These are phyloP conservation scores for Callochromis pleurospilus DNA, from an alignment of 2,113 vertebrate genomes.

Conservation along the genomic window DNA sequence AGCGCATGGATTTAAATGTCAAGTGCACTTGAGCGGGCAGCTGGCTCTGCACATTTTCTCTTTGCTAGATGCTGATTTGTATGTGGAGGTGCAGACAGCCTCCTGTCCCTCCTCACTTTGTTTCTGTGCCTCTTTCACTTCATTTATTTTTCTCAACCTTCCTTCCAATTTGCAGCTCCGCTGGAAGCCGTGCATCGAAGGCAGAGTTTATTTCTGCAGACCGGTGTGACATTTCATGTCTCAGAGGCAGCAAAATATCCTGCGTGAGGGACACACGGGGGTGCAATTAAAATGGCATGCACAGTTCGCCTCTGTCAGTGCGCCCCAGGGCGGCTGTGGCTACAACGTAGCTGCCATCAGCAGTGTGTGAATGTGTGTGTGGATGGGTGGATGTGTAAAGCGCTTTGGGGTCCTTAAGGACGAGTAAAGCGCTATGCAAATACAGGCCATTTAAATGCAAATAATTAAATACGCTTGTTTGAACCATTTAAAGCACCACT, in stretches of 20 bases:
- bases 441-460: neutral
- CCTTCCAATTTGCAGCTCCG: neutral
- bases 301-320: neutral
- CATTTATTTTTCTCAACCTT: neutral
- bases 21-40: neutral
- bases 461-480: neutral
- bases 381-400: too few species aligned
- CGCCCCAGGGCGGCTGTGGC: accelerated
- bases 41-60: neutral
- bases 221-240: neutral
- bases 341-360: neutral
- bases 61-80: neutral
- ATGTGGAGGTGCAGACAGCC: neutral
- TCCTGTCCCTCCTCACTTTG: neutral
- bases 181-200: neutral
- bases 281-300: neutral
- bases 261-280: neutral
- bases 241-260: neutral
- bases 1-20: neutral
- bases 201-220: neutral
- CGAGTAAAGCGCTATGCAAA: accelerated
- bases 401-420: too few species aligned
- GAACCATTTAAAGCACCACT: neutral
- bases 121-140: neutral
- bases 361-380: neutral